Percentiles rank a stretch among this genome's conserved stretches.
These are phyloP conservation scores for Henricia sp. DNA, from an alignment of 53 echinoderm and acorn worm species.

Conservation along the genomic window DNA sequence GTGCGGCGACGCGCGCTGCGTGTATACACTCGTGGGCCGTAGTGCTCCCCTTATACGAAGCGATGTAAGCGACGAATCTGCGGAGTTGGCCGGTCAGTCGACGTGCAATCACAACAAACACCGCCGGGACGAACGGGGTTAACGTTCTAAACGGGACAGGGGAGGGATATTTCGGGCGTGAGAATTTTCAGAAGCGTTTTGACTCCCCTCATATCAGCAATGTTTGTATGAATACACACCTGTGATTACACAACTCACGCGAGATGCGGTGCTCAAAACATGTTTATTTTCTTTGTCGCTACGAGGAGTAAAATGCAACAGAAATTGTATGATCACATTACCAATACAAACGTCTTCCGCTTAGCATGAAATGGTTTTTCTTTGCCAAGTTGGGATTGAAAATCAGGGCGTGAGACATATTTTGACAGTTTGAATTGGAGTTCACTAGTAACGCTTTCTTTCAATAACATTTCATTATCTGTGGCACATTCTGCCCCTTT, in stretches of 20 bases:
- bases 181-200: constrained; percentile 27
- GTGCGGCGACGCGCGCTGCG: constrained; percentile 58
- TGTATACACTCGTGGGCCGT: constrained; percentile 12
- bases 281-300: constrained; percentile 38
- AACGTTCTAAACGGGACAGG: constrained; percentile 31
- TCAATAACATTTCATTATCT: too few species aligned
- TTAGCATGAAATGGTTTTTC: too few species aligned
- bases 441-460: too few species aligned
- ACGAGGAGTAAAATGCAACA: not conserved
- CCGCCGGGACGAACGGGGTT: constrained; percentile 32
- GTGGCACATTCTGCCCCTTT: too few species aligned
- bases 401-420: too few species aligned
- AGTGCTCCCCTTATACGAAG: not conserved
- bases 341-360: too few species aligned
- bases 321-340: too few species aligned
- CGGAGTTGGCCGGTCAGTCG: not conserved
- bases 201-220: not conserved
- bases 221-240: constrained; percentile 12
- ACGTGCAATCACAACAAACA: constrained; percentile 44
- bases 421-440: too few species aligned
- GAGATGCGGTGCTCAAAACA: constrained; percentile 10
- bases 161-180: constrained; percentile 54
- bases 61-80: not conserved
- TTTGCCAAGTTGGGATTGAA: too few species aligned
- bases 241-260: not conserved